Evolutionary conservation across 2,113 vertebrate species (phyloP).

Genomic region (Neodontobutis hainanensis): DNA sequence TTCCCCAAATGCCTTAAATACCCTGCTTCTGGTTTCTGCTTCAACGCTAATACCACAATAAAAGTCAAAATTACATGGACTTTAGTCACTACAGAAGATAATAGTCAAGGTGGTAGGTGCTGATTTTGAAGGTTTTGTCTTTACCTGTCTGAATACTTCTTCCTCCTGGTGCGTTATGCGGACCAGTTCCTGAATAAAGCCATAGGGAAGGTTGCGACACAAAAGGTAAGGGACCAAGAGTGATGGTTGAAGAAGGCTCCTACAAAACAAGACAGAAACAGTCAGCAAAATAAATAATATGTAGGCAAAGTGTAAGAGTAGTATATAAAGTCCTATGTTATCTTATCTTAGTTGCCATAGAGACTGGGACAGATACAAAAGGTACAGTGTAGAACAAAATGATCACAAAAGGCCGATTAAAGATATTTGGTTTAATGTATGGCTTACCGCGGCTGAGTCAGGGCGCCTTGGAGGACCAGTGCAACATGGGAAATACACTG

Average conservation of each 20-base stretch:
- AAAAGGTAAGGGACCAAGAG: conserved; percentile 98
- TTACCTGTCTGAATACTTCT: conserved; percentile 94
- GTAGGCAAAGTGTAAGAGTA: conserved; percentile 9
- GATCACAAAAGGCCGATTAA: neutral
- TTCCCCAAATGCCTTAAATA: no score
- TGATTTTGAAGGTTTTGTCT: neutral
- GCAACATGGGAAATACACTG: conserved; percentile 98
- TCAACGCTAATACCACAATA: no score
- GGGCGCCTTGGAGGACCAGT: conserved; percentile 91
- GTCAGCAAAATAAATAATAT: neutral
- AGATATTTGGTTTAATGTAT: neutral
- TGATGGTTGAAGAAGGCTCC: conserved; percentile 90
- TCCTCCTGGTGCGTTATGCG: conserved; percentile 97
- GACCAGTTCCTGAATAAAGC: conserved; percentile 96
- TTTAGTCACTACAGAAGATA: no score
- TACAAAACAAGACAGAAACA: conserved; percentile 54
- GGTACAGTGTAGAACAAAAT: conserved; percentile 27
- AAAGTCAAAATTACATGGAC: no score
- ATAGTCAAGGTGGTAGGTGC: neutral
- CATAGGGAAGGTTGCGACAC: conserved; percentile 96
- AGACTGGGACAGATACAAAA: conserved; percentile 27
- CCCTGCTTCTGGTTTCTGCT: no score
- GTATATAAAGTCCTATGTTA: conserved; percentile 13
- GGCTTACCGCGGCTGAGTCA: conserved; percentile 93
- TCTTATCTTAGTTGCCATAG: conserved; percentile 62